Conservation (phyloP, 2,888 invertebrate genomes). For the Labia minor region DNA sequence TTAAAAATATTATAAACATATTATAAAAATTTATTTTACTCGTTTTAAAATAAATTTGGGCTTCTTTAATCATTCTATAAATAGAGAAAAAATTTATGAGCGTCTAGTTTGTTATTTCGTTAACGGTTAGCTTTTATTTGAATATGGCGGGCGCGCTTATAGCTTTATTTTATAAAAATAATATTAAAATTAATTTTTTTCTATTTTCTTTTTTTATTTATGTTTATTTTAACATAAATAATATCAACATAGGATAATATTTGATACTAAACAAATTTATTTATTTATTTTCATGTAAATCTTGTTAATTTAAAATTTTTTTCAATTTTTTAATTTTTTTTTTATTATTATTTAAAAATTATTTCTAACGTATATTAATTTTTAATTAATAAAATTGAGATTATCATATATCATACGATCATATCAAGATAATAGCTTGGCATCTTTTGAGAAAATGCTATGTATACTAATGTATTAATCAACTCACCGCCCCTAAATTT, state of each 20-base stretch:
- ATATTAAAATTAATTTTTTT: constrained; percentile 3
- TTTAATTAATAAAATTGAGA: too few relatives aligned
- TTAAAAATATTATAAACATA: not conserved
- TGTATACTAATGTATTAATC: too few relatives aligned
- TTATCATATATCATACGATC: too few relatives aligned
- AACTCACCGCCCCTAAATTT: too few relatives aligned
- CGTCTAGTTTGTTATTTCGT: constrained; percentile 21
- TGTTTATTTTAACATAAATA: too few relatives aligned
- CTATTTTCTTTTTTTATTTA: constrained; percentile 4
- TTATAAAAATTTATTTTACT: not conserved
- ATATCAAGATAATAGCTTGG: too few relatives aligned
- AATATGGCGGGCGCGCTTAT: constrained; percentile 29
- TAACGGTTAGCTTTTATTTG: constrained; percentile 23
- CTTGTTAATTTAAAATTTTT: not conserved
- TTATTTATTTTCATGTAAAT: constrained; percentile 15
- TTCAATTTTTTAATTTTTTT: not conserved
- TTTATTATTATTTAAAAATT: too few relatives aligned
- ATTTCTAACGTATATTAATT: too few relatives aligned
- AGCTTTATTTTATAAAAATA: constrained; percentile 20
- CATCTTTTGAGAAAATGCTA: too few relatives aligned
- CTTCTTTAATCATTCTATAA: constrained; percentile 23
- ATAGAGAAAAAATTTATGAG: constrained; percentile 26
- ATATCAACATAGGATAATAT: too few relatives aligned
- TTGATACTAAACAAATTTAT: not conserved
- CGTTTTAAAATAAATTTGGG: not conserved